A percentile compares a stretch with the other conserved stretches of the same genome.
Evolutionary conservation across 1,140 invertebrate species (phyloP).

Genomic region (Nasonia giraulti): DNA sequence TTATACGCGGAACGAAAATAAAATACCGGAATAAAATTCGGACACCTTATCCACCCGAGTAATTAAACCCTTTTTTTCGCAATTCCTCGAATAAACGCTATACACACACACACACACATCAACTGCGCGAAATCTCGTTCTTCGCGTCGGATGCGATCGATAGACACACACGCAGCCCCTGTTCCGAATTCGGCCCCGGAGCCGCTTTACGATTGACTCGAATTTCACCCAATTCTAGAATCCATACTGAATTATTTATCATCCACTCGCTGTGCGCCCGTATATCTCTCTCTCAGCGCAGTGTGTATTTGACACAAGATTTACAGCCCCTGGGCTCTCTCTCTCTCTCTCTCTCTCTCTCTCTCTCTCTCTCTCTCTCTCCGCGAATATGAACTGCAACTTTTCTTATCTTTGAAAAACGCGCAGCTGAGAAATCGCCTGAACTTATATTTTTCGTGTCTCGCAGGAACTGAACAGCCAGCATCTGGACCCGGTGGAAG

Average conservation of each 20-base stretch:
- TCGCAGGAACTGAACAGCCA: conserved; percentile 83
- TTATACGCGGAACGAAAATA: conserved; percentile 4
- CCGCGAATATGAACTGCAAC: background rate
- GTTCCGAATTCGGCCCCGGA: background rate
- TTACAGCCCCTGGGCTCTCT: background rate
- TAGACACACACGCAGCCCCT: background rate
- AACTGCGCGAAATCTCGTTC: no score
- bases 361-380: no score
- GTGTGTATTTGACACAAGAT: background rate
- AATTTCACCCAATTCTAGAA: conserved; percentile 16
- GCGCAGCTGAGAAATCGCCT: background rate
- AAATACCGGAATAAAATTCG: background rate
- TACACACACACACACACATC: no score
- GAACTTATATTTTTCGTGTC: background rate
- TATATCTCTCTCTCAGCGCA: background rate
- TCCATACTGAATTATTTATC: conserved; percentile 34
- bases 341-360: no score
- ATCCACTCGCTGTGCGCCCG: no score
- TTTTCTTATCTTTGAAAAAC: background rate
- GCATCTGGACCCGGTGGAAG: conserved; percentile 86
- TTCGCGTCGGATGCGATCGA: background rate
- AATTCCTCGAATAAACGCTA: no score
- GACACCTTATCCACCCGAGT: no score
- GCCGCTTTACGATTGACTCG: background rate
- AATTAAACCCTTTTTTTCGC: no score